phyloP scores from a whole-genome alignment of 1,140 invertebrate species.

The Linepithema humile region DNA sequence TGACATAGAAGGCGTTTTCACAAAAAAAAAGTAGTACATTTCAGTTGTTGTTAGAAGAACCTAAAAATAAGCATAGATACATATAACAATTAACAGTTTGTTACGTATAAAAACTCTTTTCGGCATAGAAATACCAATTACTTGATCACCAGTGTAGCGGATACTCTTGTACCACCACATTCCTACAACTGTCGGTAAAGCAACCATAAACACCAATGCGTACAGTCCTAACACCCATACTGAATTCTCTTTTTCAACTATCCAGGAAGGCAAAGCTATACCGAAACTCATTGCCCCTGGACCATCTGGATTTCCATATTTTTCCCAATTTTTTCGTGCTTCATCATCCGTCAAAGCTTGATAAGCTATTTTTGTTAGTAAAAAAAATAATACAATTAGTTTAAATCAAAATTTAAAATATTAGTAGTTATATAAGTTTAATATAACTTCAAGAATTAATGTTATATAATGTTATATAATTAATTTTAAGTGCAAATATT shows the following conservation, averaged over 20 bases:
- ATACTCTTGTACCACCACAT: slow-evolving; percentile 99
- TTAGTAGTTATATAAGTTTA: slow-evolving; percentile 15
- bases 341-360: slow-evolving; percentile 98
- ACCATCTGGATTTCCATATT: slow-evolving; percentile 99
- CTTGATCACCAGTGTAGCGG: slow-evolving; percentile 97
- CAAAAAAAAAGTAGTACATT: slow-evolving; percentile 98
- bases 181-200: slow-evolving; percentile 96
- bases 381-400: slow-evolving; percentile 56
- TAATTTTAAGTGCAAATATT: not conserved
- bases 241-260: slow-evolving; percentile 99
- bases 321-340: slow-evolving; percentile 98
- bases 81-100: slow-evolving; percentile 15
- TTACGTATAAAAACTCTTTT: not conserved
- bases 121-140: slow-evolving; percentile 73
- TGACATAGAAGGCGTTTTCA: slow-evolving; percentile 97
- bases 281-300: slow-evolving; percentile 99
- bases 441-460: slow-evolving; percentile 24
- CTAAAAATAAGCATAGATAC: slow-evolving; percentile 79
- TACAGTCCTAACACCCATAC: slow-evolving; percentile 98
- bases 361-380: slow-evolving; percentile 83
- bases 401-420: slow-evolving; percentile 10
- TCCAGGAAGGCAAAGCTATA: slow-evolving; percentile 99
- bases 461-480: slow-evolving; percentile 14
- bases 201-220: slow-evolving; percentile 98
- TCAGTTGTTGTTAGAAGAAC: slow-evolving; percentile 97